A percentile compares a stretch with the other conserved stretches of the same genome.
These are phyloP conservation scores for Ichneumoninae sp. DNA, from an alignment of 2,888 invertebrate species.

Conservation along the genomic window DNA sequence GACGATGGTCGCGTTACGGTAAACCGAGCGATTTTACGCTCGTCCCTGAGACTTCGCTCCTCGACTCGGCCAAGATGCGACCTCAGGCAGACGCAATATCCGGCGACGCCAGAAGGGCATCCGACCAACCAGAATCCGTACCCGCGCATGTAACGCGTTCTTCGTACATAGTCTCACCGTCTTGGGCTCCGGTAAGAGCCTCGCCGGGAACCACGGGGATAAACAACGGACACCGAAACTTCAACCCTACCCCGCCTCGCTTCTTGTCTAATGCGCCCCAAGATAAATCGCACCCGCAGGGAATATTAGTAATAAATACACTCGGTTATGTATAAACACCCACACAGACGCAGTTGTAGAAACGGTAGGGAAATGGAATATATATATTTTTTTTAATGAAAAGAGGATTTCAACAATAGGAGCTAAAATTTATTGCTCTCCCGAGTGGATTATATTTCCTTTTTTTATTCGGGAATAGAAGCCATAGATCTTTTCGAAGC, in stretches of 20 bases:
- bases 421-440: slow-evolving; percentile 41
- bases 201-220: not conserved
- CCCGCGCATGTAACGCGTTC: slow-evolving; percentile 4
- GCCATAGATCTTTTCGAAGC: slow-evolving; percentile 24
- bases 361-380: slow-evolving; percentile 11
- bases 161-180: slow-evolving; percentile 21
- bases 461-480: slow-evolving; percentile 53
- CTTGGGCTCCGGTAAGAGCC: slow-evolving; percentile 23
- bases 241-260: slow-evolving; percentile 33
- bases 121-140: slow-evolving; percentile 18
- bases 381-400: slow-evolving; percentile 25
- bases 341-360: slow-evolving; percentile 10
- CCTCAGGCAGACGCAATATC: slow-evolving; percentile 73
- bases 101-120: slow-evolving; percentile 57
- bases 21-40: slow-evolving; percentile 79
- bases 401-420: slow-evolving; percentile 40
- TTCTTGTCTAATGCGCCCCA: slow-evolving; percentile 19
- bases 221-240: slow-evolving; percentile 34
- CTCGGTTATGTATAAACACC: slow-evolving; percentile 1
- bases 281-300: slow-evolving; percentile 10
- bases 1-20: slow-evolving; percentile 81
- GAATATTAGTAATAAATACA: slow-evolving; percentile 25
- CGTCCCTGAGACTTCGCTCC: slow-evolving; percentile 60
- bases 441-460: slow-evolving; percentile 15
- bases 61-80: slow-evolving; percentile 68